Base-by-base conservation (phyloP, 2,113 vertebrate species). In the Zeus faber region DNA sequence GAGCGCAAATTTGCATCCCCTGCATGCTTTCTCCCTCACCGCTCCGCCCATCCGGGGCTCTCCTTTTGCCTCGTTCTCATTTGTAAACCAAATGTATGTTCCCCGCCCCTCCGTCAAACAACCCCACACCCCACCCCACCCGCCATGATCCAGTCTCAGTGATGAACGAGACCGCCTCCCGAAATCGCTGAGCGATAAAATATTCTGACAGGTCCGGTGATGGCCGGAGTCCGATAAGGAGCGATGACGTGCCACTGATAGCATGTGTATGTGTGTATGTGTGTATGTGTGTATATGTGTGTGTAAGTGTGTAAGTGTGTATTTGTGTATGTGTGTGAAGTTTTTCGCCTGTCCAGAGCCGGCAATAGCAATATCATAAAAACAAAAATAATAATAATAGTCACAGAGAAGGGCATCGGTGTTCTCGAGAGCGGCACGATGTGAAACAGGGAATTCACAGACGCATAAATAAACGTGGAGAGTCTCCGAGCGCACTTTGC, bases 131-230 rank as follows among this genome's bases (percentile, higher is more conserved):
- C n/a, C n/a, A n/a, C n/a, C n/a, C n/a, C n/a, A n/a, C n/a, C 47
- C 37, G 57, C 65, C 50, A 64, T 41, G 40, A 17, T 17, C 76
- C 17, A 53, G 67, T 54, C 23, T 6, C 23, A 13, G 50, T 67
- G 77, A 80, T 69, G 44, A 73, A 79, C 1, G 62, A 58, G 57
- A 77, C 43, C 17, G 41, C 65, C 33, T 46, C 22, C 23, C 11
- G 45, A 48, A 72, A 72, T 48, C 31, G 50, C 72, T 65, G 68
- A 78, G 62, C 45, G 66, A 62, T 63, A 47, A 70, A 66, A 72
- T 76, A 67, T 61, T 65, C 62, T 54, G 37, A 41, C 35, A 23
- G 33, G 20, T 22, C 9, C 8, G 26, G 26, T 18, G 17, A 49
- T 49, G 24, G 27, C 6, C 17, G 10, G 26, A 21, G 9, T 49